Percentiles rank a stretch among this genome's conserved stretches.
Conservation (phyloP, 2,113 vertebrate genomes). For the Cephalopholis sonnerati region DNA sequence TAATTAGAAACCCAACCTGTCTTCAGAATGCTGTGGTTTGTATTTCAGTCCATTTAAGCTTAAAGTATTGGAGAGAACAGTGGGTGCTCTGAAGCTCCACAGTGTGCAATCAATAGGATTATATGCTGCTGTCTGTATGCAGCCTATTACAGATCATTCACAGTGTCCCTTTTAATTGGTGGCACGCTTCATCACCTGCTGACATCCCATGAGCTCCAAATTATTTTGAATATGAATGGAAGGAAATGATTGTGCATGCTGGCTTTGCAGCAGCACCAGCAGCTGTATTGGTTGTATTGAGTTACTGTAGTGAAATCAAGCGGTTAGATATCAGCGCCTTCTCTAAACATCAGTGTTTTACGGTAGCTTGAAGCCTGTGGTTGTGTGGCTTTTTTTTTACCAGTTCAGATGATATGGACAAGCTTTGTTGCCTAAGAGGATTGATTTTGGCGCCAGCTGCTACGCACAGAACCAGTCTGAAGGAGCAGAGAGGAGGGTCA, state of each 20-base stretch:
- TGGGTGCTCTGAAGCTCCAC: background rate
- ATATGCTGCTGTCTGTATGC: background rate
- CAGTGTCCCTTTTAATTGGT: slow-evolving; percentile 42
- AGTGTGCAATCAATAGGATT: slow-evolving; percentile 12
- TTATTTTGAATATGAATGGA: slow-evolving; percentile 10
- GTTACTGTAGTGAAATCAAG: slow-evolving; percentile 25
- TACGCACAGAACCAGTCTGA: slow-evolving; percentile 24
- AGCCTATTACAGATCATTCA: slow-evolving; percentile 29
- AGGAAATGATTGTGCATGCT: background rate
- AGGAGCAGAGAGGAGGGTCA: slow-evolving; percentile 45
- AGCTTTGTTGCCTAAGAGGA: slow-evolving; percentile 58
- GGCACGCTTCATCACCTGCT: slow-evolving; percentile 8
- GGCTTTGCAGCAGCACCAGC: background rate
- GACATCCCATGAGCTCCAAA: slow-evolving; percentile 6
- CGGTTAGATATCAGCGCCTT: background rate
- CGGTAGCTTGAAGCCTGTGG: slow-evolving; percentile 20
- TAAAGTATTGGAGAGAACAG: background rate
- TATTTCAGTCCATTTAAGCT: slow-evolving; percentile 5
- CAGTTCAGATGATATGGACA: slow-evolving; percentile 19
- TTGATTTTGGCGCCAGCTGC: slow-evolving; percentile 52
- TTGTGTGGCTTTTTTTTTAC: slow-evolving; percentile 15
- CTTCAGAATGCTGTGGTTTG: background rate
- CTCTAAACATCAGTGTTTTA: slow-evolving; percentile 6
- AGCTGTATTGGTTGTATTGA: background rate
- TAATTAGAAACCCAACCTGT: background rate